Percentiles rank a stretch among this genome's conserved stretches.
These are phyloP conservation scores for Agrilus biguttatus DNA, from an alignment of 2,888 invertebrate genomes.

Conservation along the genomic window DNA sequence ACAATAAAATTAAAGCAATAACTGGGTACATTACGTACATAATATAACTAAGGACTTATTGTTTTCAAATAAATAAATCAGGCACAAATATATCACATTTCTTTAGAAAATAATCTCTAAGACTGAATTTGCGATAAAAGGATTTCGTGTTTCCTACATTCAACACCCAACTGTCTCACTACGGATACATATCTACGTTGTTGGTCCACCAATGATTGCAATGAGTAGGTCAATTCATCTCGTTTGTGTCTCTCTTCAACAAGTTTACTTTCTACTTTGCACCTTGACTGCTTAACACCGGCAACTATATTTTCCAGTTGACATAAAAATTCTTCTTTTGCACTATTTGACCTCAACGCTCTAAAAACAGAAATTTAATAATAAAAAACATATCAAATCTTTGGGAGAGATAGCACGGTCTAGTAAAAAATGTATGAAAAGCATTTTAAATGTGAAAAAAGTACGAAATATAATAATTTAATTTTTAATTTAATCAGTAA, in stretches of 20 bases:
- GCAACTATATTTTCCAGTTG: slow-evolving; percentile 85
- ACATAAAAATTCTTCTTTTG: slow-evolving; percentile 77
- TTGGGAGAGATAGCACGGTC: not conserved
- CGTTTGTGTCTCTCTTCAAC: slow-evolving; percentile 49
- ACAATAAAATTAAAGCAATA: no score
- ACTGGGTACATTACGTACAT: no score
- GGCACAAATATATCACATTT: no score
- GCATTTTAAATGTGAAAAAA: no score
- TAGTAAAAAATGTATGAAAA: not conserved
- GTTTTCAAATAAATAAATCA: no score
- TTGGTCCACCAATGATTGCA: slow-evolving; percentile 48
- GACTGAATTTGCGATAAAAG: slow-evolving; percentile 25
- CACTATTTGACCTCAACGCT: slow-evolving; percentile 67
- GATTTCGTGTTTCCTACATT: slow-evolving; percentile 55
- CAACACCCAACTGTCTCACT: slow-evolving; percentile 60
- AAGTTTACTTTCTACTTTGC: slow-evolving; percentile 48
- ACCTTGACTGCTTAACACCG: slow-evolving; percentile 74
- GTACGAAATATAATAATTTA: no score
- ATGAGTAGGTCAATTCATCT: slow-evolving; percentile 47
- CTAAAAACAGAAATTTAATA: slow-evolving; percentile 30
- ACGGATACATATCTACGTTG: slow-evolving; percentile 64
- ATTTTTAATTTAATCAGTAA: no score
- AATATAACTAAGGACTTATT: no score
- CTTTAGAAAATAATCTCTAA: slow-evolving; percentile 1
- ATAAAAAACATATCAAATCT: not conserved